Conservation (phyloP, 2,797 vertebrate species). For the Presbytis comata region DNA sequence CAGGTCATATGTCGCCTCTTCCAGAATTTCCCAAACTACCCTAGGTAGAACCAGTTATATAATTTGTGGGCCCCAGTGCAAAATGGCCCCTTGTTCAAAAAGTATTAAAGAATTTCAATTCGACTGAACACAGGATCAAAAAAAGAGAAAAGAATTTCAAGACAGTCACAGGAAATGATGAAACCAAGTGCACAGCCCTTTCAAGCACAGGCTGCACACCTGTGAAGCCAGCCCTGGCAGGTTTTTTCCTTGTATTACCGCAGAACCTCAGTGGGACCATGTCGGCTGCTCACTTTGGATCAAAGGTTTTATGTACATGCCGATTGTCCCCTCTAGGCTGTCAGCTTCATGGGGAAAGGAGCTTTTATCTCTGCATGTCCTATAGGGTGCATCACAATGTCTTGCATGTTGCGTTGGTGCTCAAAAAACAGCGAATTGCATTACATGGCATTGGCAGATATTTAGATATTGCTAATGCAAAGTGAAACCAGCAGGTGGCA, state of each 20-base stretch:
- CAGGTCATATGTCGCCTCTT: neutral
- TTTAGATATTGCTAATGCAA: neutral
- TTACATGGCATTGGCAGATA: neutral
- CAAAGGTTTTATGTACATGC: neutral
- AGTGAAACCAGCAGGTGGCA: constrained; percentile 61
- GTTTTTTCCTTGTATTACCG: neutral
- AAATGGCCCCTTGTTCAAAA: neutral
- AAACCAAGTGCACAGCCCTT: neutral
- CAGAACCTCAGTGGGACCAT: neutral
- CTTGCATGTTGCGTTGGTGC: neutral
- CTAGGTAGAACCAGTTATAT: neutral
- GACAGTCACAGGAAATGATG: neutral
- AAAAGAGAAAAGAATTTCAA: neutral
- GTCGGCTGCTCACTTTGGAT: neutral
- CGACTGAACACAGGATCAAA: neutral
- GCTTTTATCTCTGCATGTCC: neutral
- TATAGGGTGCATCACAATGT: neutral
- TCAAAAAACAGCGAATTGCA: neutral
- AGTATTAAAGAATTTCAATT: neutral
- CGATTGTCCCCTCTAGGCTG: neutral
- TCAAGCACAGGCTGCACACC: neutral
- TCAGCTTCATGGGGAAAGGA: neutral
- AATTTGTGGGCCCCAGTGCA: neutral
- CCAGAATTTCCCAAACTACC: neutral
- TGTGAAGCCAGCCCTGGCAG: neutral